These are phyloP conservation scores for Dasysyrphus albostriatus DNA, from an alignment of 2,888 invertebrate species.

Conservation along the genomic window DNA sequence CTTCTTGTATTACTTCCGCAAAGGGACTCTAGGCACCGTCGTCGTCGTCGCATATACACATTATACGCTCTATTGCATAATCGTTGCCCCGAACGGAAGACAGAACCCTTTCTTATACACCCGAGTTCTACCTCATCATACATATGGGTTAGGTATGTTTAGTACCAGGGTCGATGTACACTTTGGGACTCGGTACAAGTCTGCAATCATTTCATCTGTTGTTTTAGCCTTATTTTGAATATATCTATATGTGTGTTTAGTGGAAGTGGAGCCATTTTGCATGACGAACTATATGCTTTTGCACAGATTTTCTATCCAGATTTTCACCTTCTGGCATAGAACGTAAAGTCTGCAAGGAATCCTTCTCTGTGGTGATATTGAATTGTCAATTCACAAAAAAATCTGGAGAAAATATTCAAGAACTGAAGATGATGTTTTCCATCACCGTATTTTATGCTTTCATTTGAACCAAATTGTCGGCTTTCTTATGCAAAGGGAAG, in stretches of 20 bases:
- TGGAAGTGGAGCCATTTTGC: constrained; percentile 31
- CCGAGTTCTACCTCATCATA: neutral
- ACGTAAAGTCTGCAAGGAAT: neutral
- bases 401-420: neutral
- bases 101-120: neutral
- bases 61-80: constrained; percentile 63
- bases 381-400: constrained; percentile 6
- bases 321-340: neutral
- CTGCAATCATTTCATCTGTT: constrained; percentile 33
- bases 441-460: neutral
- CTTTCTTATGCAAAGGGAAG: neutral
- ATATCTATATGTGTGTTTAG: too few species aligned
- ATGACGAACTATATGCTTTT: constrained; percentile 13
- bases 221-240: constrained; percentile 10
- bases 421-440: constrained; percentile 4
- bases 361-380: neutral
- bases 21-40: constrained; percentile 6
- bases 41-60: too few species aligned
- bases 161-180: constrained; percentile 19
- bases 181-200: constrained; percentile 19
- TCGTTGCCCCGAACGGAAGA: constrained; percentile 30
- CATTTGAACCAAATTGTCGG: neutral
- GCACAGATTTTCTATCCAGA: constrained; percentile 21
- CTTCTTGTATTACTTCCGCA: constrained; percentile 45
- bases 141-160: neutral